Evolutionary conservation across 1,140 invertebrate species (phyloP).

Genomic region (Odontomachus brunneus): DNA sequence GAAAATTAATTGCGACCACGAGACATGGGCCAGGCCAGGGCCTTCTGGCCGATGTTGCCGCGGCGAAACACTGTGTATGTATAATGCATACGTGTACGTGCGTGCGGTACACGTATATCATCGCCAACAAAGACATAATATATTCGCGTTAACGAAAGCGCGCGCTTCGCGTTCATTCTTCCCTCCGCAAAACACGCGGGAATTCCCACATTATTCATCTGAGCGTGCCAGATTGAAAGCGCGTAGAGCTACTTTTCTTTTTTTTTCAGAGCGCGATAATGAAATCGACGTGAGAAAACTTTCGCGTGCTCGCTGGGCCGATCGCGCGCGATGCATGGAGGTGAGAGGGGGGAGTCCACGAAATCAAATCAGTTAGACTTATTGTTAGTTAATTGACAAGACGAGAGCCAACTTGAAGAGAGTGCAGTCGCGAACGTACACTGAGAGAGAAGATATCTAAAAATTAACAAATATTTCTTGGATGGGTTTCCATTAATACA

Average conservation of each 20-base stretch:
- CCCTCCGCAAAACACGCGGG: neutral
- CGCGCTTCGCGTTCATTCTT: neutral
- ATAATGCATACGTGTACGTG: too few relatives aligned
- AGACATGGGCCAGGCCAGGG: neutral
- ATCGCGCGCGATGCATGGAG: conserved; percentile 10
- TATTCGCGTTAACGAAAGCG: conserved; percentile 25
- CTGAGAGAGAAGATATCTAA: too few relatives aligned
- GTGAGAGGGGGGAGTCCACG: neutral
- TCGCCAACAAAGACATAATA: conserved; percentile 10
- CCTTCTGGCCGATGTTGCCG: neutral
- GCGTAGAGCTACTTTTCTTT: neutral
- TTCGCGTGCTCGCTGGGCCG: conserved; percentile 1
- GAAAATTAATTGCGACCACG: conserved; percentile 24
- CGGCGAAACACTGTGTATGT: neutral
- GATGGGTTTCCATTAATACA: too few relatives aligned
- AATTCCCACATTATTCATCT: conserved; percentile 22
- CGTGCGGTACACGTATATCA: neutral
- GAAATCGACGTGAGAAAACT: conserved; percentile 51
- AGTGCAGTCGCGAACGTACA: too few relatives aligned
- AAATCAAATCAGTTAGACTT: too few relatives aligned
- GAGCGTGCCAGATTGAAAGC: neutral
- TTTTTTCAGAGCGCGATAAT: conserved; percentile 2
- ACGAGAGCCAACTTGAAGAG: too few relatives aligned
- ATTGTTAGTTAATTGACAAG: too few relatives aligned
- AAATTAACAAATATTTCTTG: too few relatives aligned